Percentiles rank a stretch among this genome's conserved stretches.
phyloP scores from a whole-genome alignment of 2,888 invertebrate species.

The Xestoiulus laeticollis region DNA sequence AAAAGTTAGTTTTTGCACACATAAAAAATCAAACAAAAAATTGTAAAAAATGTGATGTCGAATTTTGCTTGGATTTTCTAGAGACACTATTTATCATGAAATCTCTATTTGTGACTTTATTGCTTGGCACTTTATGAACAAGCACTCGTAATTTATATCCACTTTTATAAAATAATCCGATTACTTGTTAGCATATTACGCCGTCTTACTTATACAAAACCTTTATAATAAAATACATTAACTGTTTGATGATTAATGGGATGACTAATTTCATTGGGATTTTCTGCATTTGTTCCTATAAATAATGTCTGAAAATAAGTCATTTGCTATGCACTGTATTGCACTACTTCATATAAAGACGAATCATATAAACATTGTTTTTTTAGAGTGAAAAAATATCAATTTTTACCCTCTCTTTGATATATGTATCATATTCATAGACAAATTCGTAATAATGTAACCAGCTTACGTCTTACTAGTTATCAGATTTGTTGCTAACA shows the following conservation, averaged over 20 bases:
- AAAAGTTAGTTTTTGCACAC: neutral
- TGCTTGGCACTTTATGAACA: neutral
- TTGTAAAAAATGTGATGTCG: neutral
- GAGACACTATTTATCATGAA: neutral
- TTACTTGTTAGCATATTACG: constrained; percentile 27
- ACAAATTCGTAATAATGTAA: neutral
- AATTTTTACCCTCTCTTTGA: neutral
- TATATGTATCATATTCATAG: neutral
- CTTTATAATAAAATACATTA: neutral
- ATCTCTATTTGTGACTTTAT: neutral
- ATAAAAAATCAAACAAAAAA: neutral
- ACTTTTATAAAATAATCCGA: constrained; percentile 33
- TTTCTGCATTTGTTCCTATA: neutral
- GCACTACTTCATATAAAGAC: no score
- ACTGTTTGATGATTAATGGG: neutral
- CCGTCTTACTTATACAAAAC: constrained; percentile 19
- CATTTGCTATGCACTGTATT: neutral
- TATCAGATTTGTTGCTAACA: no score
- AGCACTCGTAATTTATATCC: neutral
- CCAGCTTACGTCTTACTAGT: no score
- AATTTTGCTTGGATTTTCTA: neutral
- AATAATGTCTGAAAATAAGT: neutral
- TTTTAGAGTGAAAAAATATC: neutral
- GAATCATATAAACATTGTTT: no score
- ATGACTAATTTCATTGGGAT: neutral